These are phyloP conservation scores for Sympetrum striolatum DNA, from an alignment of 2,888 invertebrate genomes.

Conservation along the genomic window DNA sequence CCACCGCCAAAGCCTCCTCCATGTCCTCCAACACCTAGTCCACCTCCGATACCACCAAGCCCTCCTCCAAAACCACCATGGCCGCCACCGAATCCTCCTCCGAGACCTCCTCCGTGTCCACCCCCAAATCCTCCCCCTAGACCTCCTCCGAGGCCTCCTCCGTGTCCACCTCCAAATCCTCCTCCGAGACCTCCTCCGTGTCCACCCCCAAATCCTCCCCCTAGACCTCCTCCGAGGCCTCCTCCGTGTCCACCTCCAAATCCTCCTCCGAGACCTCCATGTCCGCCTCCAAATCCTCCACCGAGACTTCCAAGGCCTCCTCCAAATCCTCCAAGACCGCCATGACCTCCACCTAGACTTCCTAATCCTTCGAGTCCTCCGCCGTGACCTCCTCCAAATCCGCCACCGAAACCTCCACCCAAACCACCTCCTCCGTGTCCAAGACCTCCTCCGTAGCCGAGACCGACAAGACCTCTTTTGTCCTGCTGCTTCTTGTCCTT, in stretches of 20 bases:
- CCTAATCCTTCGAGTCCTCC: background rate
- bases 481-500: constrained; percentile 48
- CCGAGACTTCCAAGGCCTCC: background rate
- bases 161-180: background rate
- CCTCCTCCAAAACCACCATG: constrained; percentile 35
- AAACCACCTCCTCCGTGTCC: background rate
- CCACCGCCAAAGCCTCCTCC: background rate
- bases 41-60: background rate
- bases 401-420: constrained; percentile 35
- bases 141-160: background rate
- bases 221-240: background rate
- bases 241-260: background rate
- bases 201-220: background rate
- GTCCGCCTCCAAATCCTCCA: background rate
- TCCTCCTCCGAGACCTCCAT: background rate
- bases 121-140: background rate
- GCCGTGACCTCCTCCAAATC: constrained; percentile 40
- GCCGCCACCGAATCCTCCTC: constrained; percentile 45
- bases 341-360: background rate
- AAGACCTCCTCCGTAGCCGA: constrained; percentile 47
- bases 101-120: constrained; percentile 8
- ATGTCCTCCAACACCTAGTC: background rate
- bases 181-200: background rate
- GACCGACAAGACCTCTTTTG: constrained; percentile 48
- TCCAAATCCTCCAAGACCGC: background rate